Evolutionary conservation across 2,888 invertebrate species (phyloP).

Genomic region (Plebejus argus): DNA sequence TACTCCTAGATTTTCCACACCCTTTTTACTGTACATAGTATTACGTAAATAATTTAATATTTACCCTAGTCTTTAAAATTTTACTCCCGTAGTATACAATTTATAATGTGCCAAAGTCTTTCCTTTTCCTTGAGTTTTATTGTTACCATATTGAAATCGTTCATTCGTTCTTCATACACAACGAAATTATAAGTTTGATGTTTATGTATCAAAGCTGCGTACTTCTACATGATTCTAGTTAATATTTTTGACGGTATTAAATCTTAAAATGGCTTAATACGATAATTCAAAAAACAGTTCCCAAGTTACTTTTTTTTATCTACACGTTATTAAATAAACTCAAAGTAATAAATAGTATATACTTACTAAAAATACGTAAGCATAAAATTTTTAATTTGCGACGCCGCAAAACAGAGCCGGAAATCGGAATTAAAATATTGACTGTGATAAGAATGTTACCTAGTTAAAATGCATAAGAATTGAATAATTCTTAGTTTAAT

Average conservation of each 20-base stretch:
- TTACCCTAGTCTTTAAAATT: slow-evolving; percentile 39
- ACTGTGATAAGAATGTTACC: slow-evolving; percentile 64
- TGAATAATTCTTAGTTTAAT: slow-evolving; percentile 48
- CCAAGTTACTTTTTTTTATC: too few species aligned
- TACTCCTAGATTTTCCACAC: slow-evolving; percentile 37
- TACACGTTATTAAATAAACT: background rate
- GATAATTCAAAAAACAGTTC: background rate
- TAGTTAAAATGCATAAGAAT: slow-evolving; percentile 55
- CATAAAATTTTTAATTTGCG: background rate
- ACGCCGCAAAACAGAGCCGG: slow-evolving; percentile 1
- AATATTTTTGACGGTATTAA: slow-evolving; percentile 62
- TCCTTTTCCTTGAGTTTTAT: background rate
- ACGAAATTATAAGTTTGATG: slow-evolving; percentile 40
- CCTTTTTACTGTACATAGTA: slow-evolving; percentile 40
- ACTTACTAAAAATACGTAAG: background rate
- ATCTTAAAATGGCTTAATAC: background rate
- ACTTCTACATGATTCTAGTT: slow-evolving; percentile 50
- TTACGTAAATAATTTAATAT: slow-evolving; percentile 36
- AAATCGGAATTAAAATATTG: slow-evolving; percentile 36
- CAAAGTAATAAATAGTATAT: too few species aligned
- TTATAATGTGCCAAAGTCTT: slow-evolving; percentile 41
- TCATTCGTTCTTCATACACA: slow-evolving; percentile 39
- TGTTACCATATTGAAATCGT: slow-evolving; percentile 1
- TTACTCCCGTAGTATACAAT: slow-evolving; percentile 35
- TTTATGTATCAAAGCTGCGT: slow-evolving; percentile 38